These are phyloP conservation scores for Trachelus iudaicus DNA, from an alignment of 2,888 invertebrate species.

Conservation along the genomic window DNA sequence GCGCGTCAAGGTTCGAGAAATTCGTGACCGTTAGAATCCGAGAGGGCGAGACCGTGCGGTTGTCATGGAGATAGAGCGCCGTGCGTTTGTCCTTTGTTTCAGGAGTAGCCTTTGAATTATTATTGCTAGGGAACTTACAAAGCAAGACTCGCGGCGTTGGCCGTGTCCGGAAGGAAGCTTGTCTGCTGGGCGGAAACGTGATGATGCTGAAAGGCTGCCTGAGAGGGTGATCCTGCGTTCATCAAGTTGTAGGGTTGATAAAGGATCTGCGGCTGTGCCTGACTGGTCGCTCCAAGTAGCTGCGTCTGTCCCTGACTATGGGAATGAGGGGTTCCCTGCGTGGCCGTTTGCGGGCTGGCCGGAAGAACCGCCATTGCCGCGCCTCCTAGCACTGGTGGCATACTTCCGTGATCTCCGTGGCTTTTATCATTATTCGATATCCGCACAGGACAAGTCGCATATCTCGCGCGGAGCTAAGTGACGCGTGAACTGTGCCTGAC, in stretches of 20 bases:
- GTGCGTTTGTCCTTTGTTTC: background rate
- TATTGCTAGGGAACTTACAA: constrained; percentile 41
- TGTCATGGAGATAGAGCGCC: background rate
- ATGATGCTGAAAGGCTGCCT: constrained; percentile 47
- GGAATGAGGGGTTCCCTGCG: constrained; percentile 58
- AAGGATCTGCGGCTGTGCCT: constrained; percentile 56
- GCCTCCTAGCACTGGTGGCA: constrained; percentile 65
- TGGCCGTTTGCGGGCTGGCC: constrained; percentile 65
- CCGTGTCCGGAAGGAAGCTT: constrained; percentile 39
- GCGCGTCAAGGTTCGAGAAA: background rate
- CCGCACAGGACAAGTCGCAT: background rate
- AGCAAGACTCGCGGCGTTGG: constrained; percentile 36
- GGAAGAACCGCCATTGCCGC: constrained; percentile 65
- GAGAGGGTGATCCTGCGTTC: constrained; percentile 44
- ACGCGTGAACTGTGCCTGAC: background rate
- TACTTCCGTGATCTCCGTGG: constrained; percentile 39
- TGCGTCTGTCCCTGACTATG: constrained; percentile 51
- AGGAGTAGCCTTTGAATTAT: background rate
- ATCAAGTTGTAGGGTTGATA: constrained; percentile 63
- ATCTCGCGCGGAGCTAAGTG: background rate
- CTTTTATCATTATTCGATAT: constrained; percentile 16
- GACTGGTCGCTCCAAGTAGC: constrained; percentile 39
- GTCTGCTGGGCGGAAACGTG: constrained; percentile 38
- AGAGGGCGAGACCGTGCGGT: too few relatives aligned
- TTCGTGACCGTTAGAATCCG: background rate